Percentiles rank a stretch among this genome's conserved stretches.
phyloP scores from a whole-genome alignment of 2,888 invertebrate genomes.

The Cybosia mesomella region DNA sequence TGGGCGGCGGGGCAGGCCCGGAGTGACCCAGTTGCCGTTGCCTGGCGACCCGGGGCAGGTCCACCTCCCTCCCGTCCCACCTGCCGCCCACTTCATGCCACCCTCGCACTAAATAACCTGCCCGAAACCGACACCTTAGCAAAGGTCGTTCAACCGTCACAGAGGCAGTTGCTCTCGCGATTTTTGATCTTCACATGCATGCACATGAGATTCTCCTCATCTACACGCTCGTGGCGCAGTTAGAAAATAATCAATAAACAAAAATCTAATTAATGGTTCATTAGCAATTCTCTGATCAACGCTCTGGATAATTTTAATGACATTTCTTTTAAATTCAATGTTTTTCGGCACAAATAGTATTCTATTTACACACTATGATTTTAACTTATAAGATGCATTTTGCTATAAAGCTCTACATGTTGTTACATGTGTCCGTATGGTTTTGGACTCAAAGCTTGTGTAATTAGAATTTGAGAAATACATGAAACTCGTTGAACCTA shows the following conservation, averaged over 20 bases:
- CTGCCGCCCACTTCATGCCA: constrained; percentile 54
- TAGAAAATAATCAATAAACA: constrained; percentile 27
- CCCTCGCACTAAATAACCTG: constrained; percentile 83
- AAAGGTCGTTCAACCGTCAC: constrained; percentile 86
- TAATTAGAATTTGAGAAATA: constrained; percentile 25
- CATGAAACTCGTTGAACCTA: constrained; percentile 14
- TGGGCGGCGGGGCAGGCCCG: constrained; percentile 80
- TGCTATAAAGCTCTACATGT: background rate
- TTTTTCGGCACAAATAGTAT: constrained; percentile 14
- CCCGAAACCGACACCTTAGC: constrained; percentile 86
- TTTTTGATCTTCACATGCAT: constrained; percentile 60
- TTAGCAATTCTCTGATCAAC: constrained; percentile 11
- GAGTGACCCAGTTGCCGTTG: constrained; percentile 86
- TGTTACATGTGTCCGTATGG: background rate
- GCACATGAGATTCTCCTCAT: constrained; percentile 28
- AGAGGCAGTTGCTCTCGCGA: constrained; percentile 66
- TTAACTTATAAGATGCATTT: background rate
- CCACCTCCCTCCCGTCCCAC: constrained; percentile 57
- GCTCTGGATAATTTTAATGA: constrained; percentile 11
- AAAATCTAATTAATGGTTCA: constrained; percentile 15
- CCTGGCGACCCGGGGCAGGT: constrained; percentile 79
- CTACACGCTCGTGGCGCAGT: background rate
- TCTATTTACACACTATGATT: constrained; percentile 8
- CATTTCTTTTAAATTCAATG: constrained; percentile 16
- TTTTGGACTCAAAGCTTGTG: constrained; percentile 14